These are phyloP conservation scores for Bellardia pandia DNA, from an alignment of 2,888 invertebrate species.

Conservation along the genomic window DNA sequence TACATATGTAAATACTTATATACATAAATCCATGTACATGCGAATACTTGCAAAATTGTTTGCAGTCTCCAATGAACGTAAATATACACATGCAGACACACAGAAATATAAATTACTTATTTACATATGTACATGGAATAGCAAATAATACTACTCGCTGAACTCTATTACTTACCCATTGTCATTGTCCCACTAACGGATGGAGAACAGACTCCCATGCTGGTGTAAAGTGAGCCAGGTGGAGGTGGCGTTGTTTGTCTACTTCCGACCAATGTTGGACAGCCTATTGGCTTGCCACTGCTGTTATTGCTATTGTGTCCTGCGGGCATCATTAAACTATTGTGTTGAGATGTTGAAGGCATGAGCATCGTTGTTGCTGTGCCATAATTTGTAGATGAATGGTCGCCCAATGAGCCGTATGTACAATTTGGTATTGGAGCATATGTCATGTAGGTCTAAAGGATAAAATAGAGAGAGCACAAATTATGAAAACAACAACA, in stretches of 20 bases:
- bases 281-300: slow-evolving; percentile 67
- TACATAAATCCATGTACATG: not conserved
- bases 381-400: slow-evolving; percentile 78
- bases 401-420: slow-evolving; percentile 79
- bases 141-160: not conserved
- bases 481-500: slow-evolving; percentile 35
- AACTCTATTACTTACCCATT: slow-evolving; percentile 79
- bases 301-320: slow-evolving; percentile 71
- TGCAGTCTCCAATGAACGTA: too few relatives aligned
- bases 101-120: slow-evolving; percentile 12
- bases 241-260: slow-evolving; percentile 79
- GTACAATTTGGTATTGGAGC: slow-evolving; percentile 82
- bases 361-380: slow-evolving; percentile 82
- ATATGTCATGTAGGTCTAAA: slow-evolving; percentile 82
- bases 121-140: not conserved
- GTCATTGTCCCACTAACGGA: slow-evolving; percentile 80
- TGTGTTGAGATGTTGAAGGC: slow-evolving; percentile 78
- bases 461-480: not conserved
- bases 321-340: slow-evolving; percentile 77
- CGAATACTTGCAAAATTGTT: too few relatives aligned
- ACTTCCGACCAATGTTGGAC: slow-evolving; percentile 66
- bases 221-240: slow-evolving; percentile 79
- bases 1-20: not conserved
- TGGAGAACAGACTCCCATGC: slow-evolving; percentile 78
- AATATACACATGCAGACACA: not conserved